Percentiles rank a stretch among this genome's conserved stretches.
Conservation (phyloP, 37 sponge, comb jelly and placozoan genomes). For the Amphimedon queenslandica region DNA sequence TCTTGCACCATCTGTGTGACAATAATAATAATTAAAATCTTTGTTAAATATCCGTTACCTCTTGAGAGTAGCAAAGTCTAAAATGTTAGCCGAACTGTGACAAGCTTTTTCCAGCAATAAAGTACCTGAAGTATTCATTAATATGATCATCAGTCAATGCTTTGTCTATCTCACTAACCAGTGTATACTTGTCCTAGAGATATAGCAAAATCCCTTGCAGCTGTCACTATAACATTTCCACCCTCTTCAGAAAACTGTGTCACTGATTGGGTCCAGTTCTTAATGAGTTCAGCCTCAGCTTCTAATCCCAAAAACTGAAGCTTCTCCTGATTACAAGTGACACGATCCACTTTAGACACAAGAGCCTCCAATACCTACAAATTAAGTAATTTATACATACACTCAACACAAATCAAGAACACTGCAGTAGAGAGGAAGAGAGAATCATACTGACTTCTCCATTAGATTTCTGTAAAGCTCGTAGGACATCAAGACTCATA, state of each 20-base stretch:
- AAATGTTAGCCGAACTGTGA: not conserved
- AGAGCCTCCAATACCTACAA: not conserved
- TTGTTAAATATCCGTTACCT: conserved; percentile 2
- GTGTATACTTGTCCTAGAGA: conserved; percentile 63
- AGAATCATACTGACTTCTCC: conserved; percentile 16
- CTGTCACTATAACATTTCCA: conserved; percentile 17
- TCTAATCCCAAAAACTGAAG: not conserved
- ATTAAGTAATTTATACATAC: too few relatives aligned
- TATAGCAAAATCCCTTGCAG: conserved; percentile 75
- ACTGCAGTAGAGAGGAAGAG: too few relatives aligned
- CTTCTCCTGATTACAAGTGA: not conserved
- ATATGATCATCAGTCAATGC: too few relatives aligned
- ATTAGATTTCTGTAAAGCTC: conserved; percentile 53
- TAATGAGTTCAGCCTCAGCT: not conserved
- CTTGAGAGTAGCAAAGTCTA: conserved; percentile 25
- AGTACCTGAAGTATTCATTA: conserved; percentile 6
- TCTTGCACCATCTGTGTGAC: conserved; percentile 16
- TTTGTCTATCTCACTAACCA: conserved; percentile 19
- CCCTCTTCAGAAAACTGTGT: conserved; percentile 3
- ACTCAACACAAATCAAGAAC: too few relatives aligned
- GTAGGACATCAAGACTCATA: conserved; percentile 77
- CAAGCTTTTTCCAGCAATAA: conserved; percentile 54
- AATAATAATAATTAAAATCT: not conserved
- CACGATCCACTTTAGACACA: too few relatives aligned
- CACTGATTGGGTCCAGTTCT: not conserved